These are phyloP conservation scores for Acropora tenuis DNA, from an alignment of 64 coral and sea anemone species.

Conservation along the genomic window DNA sequence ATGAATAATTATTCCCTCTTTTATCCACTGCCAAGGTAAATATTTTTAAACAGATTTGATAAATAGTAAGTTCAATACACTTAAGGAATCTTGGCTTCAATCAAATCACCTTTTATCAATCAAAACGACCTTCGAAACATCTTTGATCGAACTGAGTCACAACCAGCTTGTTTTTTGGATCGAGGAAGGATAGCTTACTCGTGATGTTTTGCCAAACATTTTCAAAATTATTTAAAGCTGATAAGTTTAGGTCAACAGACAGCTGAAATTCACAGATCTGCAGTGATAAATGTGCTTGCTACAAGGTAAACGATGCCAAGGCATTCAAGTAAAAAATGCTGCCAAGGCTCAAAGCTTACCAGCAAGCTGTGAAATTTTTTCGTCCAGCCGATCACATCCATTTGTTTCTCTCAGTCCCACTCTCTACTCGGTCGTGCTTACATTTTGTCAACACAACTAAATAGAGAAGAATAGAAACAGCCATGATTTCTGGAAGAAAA, in stretches of 20 bases:
- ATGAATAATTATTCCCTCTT: too few species aligned
- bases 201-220: neutral
- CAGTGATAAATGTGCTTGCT: neutral
- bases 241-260: neutral
- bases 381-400: neutral
- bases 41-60: too few species aligned
- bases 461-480: neutral
- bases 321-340: neutral
- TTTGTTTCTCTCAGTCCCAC: neutral
- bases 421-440: neutral
- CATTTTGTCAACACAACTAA: neutral
- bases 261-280: too few species aligned
- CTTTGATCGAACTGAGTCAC: too few species aligned
- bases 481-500: neutral
- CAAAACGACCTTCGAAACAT: too few species aligned
- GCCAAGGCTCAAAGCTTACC: neutral
- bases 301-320: neutral
- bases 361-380: constrained; percentile 6
- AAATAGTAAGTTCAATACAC: too few species aligned
- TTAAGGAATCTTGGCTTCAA: too few species aligned
- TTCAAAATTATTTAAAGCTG: neutral
- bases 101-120: too few species aligned
- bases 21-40: too few species aligned
- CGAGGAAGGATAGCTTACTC: neutral
- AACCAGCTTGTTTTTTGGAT: too few species aligned